Percentiles rank a stretch among this genome's conserved stretches.
Conservation (phyloP, 2,888 invertebrate species). For the Lepetodrilus schrolli region DNA sequence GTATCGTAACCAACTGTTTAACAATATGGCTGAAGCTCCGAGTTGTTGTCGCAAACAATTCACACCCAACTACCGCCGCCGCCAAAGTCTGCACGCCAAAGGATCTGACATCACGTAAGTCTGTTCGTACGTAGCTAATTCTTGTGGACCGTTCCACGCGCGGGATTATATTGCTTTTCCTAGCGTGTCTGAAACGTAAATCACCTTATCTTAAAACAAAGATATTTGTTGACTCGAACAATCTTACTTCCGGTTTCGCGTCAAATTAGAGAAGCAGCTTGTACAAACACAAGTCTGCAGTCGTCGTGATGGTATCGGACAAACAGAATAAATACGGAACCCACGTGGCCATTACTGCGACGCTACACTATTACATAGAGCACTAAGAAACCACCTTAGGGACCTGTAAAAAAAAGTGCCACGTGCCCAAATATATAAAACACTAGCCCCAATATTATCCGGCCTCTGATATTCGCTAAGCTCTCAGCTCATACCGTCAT, state of each 20-base stretch:
- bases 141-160: too few relatives aligned
- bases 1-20: too few relatives aligned
- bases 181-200: neutral
- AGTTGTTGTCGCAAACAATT: too few relatives aligned
- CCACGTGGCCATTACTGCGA: too few relatives aligned
- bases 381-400: too few relatives aligned
- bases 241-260: conserved; percentile 16
- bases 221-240: neutral
- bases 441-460: neutral
- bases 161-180: neutral
- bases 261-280: neutral
- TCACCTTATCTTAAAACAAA: conserved; percentile 3
- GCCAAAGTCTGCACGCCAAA: too few relatives aligned
- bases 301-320: neutral
- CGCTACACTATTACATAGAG: too few relatives aligned
- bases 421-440: conserved; percentile 9
- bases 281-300: neutral
- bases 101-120: too few relatives aligned
- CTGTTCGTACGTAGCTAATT: too few relatives aligned
- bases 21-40: too few relatives aligned
- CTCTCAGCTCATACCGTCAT: neutral
- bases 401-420: neutral
- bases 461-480: neutral
- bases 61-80: too few relatives aligned
- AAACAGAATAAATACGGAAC: neutral